Conservation (phyloP, 2,888 invertebrate genomes). For the Tortrix viridana region DNA sequence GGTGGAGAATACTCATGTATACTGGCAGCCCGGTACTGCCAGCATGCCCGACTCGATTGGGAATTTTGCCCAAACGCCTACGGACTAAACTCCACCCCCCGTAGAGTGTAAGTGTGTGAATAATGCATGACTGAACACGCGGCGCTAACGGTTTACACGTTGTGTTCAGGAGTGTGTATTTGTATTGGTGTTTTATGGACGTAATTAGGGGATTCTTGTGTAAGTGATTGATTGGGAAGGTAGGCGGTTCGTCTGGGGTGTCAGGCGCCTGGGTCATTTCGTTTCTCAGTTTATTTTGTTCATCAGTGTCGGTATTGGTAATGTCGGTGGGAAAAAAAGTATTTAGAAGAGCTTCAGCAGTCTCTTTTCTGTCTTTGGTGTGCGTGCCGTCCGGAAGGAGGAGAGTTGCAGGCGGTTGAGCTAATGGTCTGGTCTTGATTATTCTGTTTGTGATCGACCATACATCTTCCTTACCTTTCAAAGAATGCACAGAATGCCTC, state of each 20-base stretch:
- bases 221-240: too few relatives aligned
- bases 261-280: neutral
- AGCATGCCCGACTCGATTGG: too few relatives aligned
- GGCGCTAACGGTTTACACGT: too few relatives aligned
- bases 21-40: too few relatives aligned
- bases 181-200: too few relatives aligned
- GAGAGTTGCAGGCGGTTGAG: constrained; percentile 7
- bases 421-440: neutral
- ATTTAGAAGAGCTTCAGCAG: constrained; percentile 6
- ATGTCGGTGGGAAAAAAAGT: constrained; percentile 20
- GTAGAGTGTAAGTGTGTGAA: too few relatives aligned
- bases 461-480: neutral
- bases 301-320: neutral
- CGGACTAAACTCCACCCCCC: too few relatives aligned
- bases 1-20: too few relatives aligned
- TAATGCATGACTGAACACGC: too few relatives aligned
- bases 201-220: too few relatives aligned
- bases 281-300: neutral
- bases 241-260: neutral
- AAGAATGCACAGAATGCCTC: constrained; percentile 2
- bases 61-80: too few relatives aligned
- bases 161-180: too few relatives aligned
- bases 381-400: neutral
- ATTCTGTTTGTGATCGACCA: constrained; percentile 15
- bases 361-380: neutral